Base-by-base conservation (phyloP, 1,140 invertebrate species). In the Drosophila albomicans region DNA sequence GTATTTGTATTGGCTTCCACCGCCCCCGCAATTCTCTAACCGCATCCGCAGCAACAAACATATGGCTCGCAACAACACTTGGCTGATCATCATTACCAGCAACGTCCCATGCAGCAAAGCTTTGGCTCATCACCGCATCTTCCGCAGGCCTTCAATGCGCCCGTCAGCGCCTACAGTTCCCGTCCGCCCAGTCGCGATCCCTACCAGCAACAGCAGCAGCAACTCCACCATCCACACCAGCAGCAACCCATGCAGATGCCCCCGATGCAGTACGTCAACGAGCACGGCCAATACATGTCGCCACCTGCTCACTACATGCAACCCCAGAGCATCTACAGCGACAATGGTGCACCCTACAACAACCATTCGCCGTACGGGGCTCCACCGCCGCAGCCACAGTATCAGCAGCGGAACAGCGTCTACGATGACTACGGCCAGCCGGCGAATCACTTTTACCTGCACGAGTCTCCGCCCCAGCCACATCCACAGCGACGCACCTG, bases 391-490 rank as follows among this genome's bases (percentile, higher is more conserved):
- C 79, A 81, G 10, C 69, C 62, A 30, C 73, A 96, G 93, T 96
- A 95, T 91, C 93, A 96, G 68, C 85, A 81, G 52, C 79, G 85
- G 6, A 88, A 57, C 52, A 86, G 78, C 28, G 81, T 91, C 15
- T 87, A 92, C 62, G 89, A 93, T 56, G 88, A 93, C 35, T 92
- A 91, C 16, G 79, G 76, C 5, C 87, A 92, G 69, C 82, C 82
- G 20, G 75, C 71, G 35, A 93, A 93, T 79, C 96, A 96, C 84
- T 97, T 97, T 93, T 97, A 96, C 92, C 93, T 96, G 74, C 96
- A 97, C 87, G 96, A 96, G 57, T 87, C 88, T 6, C 92, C 93
- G 46, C 91, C 86, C 2, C 91, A 91, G 78, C 94, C 94, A 54
- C 94, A 90, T 61, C 93, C 95, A 56, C 95, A 95, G 91, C 93